phyloP scores from a whole-genome alignment of 2,888 invertebrate species.

The Thumatha senex region DNA sequence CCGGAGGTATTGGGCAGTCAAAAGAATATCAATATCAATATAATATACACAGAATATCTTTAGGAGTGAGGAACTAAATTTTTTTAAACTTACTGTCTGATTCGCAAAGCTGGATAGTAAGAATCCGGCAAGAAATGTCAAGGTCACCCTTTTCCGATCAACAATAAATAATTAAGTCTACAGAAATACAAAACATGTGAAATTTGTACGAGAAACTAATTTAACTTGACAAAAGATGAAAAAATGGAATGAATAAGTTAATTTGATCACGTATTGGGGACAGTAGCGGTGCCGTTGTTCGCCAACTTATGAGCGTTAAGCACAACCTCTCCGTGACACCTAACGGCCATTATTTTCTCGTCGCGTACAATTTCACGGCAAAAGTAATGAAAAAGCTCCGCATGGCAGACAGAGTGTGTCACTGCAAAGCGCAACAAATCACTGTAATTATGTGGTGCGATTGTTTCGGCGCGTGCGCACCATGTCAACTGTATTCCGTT shows the following conservation, averaged over 20 bases:
- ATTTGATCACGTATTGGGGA: background rate
- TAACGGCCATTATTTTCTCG: constrained; percentile 7
- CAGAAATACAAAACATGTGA: too few relatives aligned
- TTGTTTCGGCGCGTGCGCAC: constrained; percentile 23
- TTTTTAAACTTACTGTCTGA: too few relatives aligned
- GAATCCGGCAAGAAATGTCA: too few relatives aligned
- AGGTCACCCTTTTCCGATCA: too few relatives aligned
- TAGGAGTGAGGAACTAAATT: too few relatives aligned
- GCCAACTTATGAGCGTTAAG: background rate
- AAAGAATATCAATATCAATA: too few relatives aligned
- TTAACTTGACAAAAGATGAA: background rate
- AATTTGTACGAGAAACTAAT: background rate
- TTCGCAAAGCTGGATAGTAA: too few relatives aligned
- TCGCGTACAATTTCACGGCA: constrained; percentile 12
- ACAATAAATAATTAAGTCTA: too few relatives aligned
- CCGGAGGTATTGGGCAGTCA: too few relatives aligned
- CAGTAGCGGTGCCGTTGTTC: background rate
- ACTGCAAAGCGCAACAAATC: constrained; percentile 21
- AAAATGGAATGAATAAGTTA: background rate
- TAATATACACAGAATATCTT: too few relatives aligned
- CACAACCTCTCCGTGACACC: constrained; percentile 1
- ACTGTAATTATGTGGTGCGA: constrained; percentile 15
- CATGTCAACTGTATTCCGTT: constrained; percentile 20
- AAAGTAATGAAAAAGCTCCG: constrained; percentile 8
- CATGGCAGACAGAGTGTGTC: constrained; percentile 20